Base-by-base conservation (phyloP, 2,888 invertebrate genomes). In the Listrodromus nycthemerus region DNA sequence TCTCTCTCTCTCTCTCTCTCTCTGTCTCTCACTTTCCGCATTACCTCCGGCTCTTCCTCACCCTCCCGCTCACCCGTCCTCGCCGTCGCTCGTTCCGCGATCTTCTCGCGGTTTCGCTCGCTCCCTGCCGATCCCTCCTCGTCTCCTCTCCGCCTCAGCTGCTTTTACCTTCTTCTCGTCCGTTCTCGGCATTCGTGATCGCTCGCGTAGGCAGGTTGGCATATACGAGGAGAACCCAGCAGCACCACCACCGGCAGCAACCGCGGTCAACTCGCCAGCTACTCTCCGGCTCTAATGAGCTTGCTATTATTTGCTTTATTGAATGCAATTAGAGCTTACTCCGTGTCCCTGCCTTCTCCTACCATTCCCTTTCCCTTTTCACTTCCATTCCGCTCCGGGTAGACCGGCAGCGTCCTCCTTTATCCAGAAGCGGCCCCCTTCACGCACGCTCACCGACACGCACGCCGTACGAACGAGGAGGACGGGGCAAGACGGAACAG, bases 231-330 rank as follows among this genome's bases (percentile, higher is more conserved):
- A 61, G 58, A 30, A n/a, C 24, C 41, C 66, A 50, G 63, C 58
- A 61, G n/a, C 87, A 21, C 45, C 71, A 48, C 41, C 78, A 37
- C 55, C 33, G 70, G 55, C 78, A 70, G 78, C 78, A 79, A 75
- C 80, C 89, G 90, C 85, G 88, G 90, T 90, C 89, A 89, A 90
- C 89, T 90, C 88, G 87, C 88, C 89, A 88, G 88, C 90, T 89
- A 88, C 89, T 89, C 90, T 89, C 88, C 87, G 88, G 41, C 91
- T 91, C 92, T 92, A 92, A 92, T 92, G 92, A 92, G 92, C 92
- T 92, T 91, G 91, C 92, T 92, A 92, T 92, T 92, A 92, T 92
- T 92, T 92, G 91, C 91, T 91, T 92, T 92, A 92, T 92, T 92
- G 91, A 91, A 92, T 92, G 92, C 92, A 92, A 92, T 92, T 92